Base-by-base conservation (phyloP, 2,113 vertebrate genomes). In the Etheostoma spectabile region DNA sequence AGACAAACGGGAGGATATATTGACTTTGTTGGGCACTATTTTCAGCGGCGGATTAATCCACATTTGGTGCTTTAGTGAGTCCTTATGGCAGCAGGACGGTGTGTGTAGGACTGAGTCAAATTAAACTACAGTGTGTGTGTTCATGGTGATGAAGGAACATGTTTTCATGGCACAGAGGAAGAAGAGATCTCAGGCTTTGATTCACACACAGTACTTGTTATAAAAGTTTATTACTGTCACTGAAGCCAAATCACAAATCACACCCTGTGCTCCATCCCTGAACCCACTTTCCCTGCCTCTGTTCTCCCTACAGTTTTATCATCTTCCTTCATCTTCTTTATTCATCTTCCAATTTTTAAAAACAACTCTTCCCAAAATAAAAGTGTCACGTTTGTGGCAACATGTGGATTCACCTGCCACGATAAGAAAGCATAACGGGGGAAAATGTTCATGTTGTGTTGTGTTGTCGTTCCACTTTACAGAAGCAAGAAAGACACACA, bases 401-500 rank as follows among this genome's bases (percentile, higher is more conserved):
- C 10, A 10, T 38, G 10, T 38, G n/a, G n/a, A 22, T 22, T 55
- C n/a, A 22, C 8, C 10, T 55, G 52, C n/a, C 52, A 22, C 35
- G 14, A 42, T 48, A 16, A 16, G 46, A 14, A 11, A 42, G 38
- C 38, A 42, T 2, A 38, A 38, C 38, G 8, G 10, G 38, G 38
- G 8, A 0, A 42, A 42, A 42, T 11, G 38, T 42, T 63, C 38
- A 8, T 4, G 61, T 14, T 42, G 61, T n/a, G n/a, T n/a, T n/a
- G n/a, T 61, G 59, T 21, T 5, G 62, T 46, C n/a, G 61, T 15
- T 63, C 61, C 42, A 24, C 21, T 45, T 48, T 30, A 63, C 10
- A 68, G 48, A 51, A 42, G 52, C 57, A 77, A 73, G 30, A 84
- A 86, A 77, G 70, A 88, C 52, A 45, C 27, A 80, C 46, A 15